Percentiles rank a stretch among this genome's conserved stretches.
Conservation (phyloP, 1,140 invertebrate genomes). For the Drosophila melanica region DNA sequence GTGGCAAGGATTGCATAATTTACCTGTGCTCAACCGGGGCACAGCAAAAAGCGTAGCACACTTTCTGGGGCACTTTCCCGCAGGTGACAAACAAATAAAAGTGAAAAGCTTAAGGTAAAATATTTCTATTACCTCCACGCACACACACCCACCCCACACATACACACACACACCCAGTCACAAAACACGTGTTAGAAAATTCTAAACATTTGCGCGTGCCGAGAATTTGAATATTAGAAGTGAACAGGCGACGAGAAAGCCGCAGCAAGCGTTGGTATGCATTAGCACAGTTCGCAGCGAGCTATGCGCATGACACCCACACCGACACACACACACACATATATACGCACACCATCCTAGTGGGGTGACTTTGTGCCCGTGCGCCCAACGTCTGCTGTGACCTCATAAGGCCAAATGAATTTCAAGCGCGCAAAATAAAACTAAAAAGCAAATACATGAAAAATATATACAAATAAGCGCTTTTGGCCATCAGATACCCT, state of each 20-base stretch:
- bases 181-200: slow-evolving; percentile 67
- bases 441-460: slow-evolving; percentile 29
- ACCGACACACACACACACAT: slow-evolving; percentile 20
- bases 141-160: slow-evolving; percentile 11
- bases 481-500: background rate
- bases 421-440: slow-evolving; percentile 35
- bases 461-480: background rate
- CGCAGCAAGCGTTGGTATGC: slow-evolving; percentile 58
- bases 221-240: slow-evolving; percentile 84
- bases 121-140: slow-evolving; percentile 61
- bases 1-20: slow-evolving; percentile 83
- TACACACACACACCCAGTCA: background rate
- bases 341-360: slow-evolving; percentile 11
- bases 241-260: slow-evolving; percentile 58
- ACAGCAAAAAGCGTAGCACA: slow-evolving; percentile 62
- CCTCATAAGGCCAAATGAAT: slow-evolving; percentile 58
- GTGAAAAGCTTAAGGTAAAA: slow-evolving; percentile 45
- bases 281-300: slow-evolving; percentile 62
- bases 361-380: slow-evolving; percentile 22
- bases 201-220: slow-evolving; percentile 71
- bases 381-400: slow-evolving; percentile 32
- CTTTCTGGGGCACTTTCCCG: slow-evolving; percentile 38
- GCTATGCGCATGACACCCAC: slow-evolving; percentile 66
- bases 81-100: slow-evolving; percentile 59
- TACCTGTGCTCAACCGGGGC: slow-evolving; percentile 79